A percentile compares a stretch with the other conserved stretches of the same genome.
These are phyloP conservation scores for Neogobius melanostomus DNA, from an alignment of 2,113 vertebrate species.

Conservation along the genomic window DNA sequence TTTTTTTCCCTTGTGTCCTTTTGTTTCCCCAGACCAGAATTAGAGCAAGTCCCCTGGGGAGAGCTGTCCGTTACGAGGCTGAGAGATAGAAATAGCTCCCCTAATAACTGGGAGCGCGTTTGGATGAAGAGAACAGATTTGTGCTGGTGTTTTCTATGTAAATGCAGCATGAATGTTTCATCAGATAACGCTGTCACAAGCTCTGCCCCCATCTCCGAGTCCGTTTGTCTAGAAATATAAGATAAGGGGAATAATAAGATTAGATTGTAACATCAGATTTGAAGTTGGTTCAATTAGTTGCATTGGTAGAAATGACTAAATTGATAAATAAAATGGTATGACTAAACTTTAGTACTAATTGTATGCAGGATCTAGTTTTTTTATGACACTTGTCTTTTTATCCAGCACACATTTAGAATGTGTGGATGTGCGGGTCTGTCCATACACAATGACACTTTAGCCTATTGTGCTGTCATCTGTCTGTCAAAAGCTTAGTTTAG, in stretches of 20 bases:
- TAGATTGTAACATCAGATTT: neutral
- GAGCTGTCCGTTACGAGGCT: constrained; percentile 51
- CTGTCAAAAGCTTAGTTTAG: too few relatives aligned
- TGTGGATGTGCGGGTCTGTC: too few relatives aligned
- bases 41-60: constrained; percentile 56
- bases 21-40: constrained; percentile 38
- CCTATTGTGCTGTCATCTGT: too few relatives aligned
- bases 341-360: too few relatives aligned
- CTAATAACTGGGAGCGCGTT: constrained; percentile 48
- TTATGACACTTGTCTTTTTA: too few relatives aligned
- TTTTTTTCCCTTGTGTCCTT: constrained; percentile 21
- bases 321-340: too few relatives aligned
- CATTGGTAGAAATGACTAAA: too few relatives aligned
- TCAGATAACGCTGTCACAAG: constrained; percentile 28
- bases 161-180: constrained; percentile 53
- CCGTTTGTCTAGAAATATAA: neutral
- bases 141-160: constrained; percentile 28
- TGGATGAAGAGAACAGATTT: constrained; percentile 25
- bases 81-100: constrained; percentile 53
- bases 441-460: too few relatives aligned
- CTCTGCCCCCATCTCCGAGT: neutral
- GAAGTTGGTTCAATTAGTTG: neutral
- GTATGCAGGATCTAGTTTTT: too few relatives aligned
- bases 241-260: neutral
- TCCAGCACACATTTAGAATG: too few relatives aligned